Conservation (phyloP, 1,140 invertebrate genomes). For the Ostrea denselamellosa region DNA sequence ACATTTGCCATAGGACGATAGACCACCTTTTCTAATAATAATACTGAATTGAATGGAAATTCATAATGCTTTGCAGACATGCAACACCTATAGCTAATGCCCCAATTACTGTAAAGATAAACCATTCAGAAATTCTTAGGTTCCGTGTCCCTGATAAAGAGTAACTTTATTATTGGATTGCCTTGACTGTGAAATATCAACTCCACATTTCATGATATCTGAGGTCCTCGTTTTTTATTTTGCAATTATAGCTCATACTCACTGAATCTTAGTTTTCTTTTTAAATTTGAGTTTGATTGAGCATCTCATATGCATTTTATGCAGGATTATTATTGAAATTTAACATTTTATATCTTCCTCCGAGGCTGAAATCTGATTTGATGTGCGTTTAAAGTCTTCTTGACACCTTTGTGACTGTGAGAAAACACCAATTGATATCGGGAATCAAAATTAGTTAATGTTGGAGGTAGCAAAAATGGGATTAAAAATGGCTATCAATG, state of each 20-base stretch:
- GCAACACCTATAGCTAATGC: too few species aligned
- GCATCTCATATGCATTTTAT: neutral
- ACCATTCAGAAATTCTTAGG: too few species aligned
- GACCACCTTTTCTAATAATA: too few species aligned
- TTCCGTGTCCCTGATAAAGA: neutral
- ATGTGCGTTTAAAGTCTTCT: neutral
- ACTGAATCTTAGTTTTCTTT: neutral
- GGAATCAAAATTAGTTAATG: too few species aligned
- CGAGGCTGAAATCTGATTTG: constrained; percentile 8
- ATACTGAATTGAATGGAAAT: too few species aligned
- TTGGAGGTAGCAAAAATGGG: too few species aligned
- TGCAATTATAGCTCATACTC: neutral
- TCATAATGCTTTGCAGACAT: too few species aligned
- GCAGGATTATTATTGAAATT: neutral
- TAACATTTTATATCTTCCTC: neutral
- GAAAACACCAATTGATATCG: neutral
- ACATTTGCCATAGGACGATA: too few species aligned
- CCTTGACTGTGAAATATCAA: neutral
- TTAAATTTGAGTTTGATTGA: neutral
- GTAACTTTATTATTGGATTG: neutral
- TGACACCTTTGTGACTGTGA: constrained; percentile 24
- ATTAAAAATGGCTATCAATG: neutral
- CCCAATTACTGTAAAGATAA: too few species aligned
- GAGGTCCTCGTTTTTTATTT: neutral
- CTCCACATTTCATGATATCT: neutral